Evolutionary conservation across 2,113 vertebrate genomes (phyloP).

Genomic region (Microcebus tavaratra): DNA sequence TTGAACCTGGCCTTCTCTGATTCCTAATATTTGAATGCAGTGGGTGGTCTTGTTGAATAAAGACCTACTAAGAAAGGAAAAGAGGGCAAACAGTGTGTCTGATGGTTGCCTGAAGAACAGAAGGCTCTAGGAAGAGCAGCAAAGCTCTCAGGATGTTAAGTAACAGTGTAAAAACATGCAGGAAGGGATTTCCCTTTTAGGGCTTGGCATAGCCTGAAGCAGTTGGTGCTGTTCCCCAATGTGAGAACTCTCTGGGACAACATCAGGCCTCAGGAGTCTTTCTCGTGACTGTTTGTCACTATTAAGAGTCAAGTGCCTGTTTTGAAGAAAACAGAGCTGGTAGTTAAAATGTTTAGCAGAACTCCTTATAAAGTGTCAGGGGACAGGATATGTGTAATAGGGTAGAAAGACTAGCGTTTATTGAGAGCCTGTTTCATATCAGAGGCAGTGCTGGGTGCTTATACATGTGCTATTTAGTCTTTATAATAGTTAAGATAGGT

Average conservation of each 20-base stretch:
- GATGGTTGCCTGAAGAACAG: not conserved
- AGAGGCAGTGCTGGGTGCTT: not conserved
- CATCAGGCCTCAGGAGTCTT: conserved; percentile 22
- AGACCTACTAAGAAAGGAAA: conserved; percentile 19
- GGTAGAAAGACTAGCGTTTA: not conserved
- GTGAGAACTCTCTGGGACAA: not conserved
- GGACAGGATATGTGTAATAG: not conserved
- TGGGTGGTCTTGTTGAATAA: conserved; percentile 46
- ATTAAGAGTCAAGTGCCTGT: conserved; percentile 38
- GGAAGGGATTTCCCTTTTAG: conserved; percentile 5
- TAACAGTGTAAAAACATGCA: conserved; percentile 43
- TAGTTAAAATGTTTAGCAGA: conserved; percentile 37
- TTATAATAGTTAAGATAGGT: not conserved
- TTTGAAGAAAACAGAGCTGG: conserved; percentile 49
- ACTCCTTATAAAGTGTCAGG: conserved; percentile 1
- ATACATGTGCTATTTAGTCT: not conserved
- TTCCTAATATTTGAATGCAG: conserved; percentile 51
- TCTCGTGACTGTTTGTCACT: conserved; percentile 32
- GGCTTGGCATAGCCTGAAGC: conserved; percentile 48
- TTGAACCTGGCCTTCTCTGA: conserved; percentile 11
- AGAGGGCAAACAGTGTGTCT: not conserved
- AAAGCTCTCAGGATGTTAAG: conserved; percentile 33
- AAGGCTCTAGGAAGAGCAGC: not conserved
- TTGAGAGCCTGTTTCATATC: not conserved
- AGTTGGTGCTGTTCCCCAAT: not conserved